Evolutionary conservation across 2,113 vertebrate species (phyloP).

Genomic region (Psephotus haematonotus): DNA sequence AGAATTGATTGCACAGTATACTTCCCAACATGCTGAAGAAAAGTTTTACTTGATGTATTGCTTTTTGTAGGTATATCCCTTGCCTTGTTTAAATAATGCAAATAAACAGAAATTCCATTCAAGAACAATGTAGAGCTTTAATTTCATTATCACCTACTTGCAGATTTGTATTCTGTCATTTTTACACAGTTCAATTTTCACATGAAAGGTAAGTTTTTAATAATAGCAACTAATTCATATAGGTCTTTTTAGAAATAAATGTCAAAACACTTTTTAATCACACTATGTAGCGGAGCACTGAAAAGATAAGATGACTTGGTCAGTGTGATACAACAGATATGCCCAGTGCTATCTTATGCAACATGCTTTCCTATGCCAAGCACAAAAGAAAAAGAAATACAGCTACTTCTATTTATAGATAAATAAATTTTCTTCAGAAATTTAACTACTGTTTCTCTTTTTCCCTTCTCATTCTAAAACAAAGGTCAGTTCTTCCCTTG

Average conservation of each 20-base stretch:
- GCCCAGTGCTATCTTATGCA: neutral
- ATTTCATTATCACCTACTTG: neutral
- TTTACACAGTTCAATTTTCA: neutral
- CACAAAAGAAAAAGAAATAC: neutral
- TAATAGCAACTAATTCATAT: neutral
- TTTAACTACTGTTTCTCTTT: neutral
- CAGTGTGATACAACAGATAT: neutral
- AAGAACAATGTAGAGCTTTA: neutral
- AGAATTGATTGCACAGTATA: neutral
- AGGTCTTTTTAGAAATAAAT: neutral
- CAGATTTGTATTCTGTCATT: neutral
- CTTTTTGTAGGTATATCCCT: neutral
- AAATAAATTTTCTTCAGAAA: neutral
- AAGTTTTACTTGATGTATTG: neutral
- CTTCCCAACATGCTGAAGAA: neutral
- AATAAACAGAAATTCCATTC: neutral
- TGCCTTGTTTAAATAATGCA: neutral
- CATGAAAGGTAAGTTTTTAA: neutral
- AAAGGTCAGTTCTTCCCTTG: neutral
- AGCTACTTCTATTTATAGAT: neutral
- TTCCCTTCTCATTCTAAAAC: neutral
- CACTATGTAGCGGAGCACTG: neutral
- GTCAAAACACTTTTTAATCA: neutral
- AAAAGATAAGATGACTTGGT: neutral
- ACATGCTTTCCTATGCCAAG: neutral